These are phyloP conservation scores for Hepsetus odoe DNA, from an alignment of 2,113 vertebrate genomes.

Conservation along the genomic window DNA sequence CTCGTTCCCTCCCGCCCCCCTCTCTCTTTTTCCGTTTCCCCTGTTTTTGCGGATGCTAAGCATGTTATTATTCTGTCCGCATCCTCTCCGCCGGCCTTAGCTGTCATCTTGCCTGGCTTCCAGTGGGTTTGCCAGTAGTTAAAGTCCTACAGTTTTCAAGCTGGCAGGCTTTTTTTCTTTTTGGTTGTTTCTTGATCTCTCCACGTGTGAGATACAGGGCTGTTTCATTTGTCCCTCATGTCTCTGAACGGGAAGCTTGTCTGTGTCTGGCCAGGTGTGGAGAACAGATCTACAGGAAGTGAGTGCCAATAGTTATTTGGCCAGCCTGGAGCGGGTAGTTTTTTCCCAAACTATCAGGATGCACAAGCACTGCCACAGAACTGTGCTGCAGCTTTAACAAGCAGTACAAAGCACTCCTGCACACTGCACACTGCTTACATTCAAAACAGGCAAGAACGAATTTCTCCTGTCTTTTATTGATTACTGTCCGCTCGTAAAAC, in stretches of 20 bases:
- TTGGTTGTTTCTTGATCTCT: conserved; percentile 15
- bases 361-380: conserved; percentile 47
- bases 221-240: conserved; percentile 27
- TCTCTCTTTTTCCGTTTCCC: conserved; percentile 53
- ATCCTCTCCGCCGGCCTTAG: conserved; percentile 35
- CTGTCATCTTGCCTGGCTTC: conserved; percentile 43
- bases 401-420: conserved; percentile 2
- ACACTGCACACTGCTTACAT: conserved; percentile 29
- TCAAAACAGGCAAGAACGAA: conserved; percentile 38
- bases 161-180: conserved; percentile 5
- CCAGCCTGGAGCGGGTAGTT: conserved; percentile 46
- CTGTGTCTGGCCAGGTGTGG: conserved; percentile 51
- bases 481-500: not conserved
- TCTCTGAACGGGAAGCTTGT: conserved; percentile 53
- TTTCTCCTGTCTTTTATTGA: conserved; percentile 24
- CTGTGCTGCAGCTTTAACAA: conserved; percentile 44
- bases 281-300: conserved; percentile 52
- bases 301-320: conserved; percentile 49
- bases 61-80: conserved; percentile 63
- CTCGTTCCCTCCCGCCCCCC: conserved; percentile 56
- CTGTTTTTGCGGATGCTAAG: conserved; percentile 49
- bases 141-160: conserved; percentile 31
- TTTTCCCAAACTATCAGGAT: conserved; percentile 50
- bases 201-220: conserved; percentile 25
- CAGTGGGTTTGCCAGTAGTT: conserved; percentile 25